Base-by-base conservation (phyloP, 2,888 invertebrate species). In the Zonitis immaculata region DNA sequence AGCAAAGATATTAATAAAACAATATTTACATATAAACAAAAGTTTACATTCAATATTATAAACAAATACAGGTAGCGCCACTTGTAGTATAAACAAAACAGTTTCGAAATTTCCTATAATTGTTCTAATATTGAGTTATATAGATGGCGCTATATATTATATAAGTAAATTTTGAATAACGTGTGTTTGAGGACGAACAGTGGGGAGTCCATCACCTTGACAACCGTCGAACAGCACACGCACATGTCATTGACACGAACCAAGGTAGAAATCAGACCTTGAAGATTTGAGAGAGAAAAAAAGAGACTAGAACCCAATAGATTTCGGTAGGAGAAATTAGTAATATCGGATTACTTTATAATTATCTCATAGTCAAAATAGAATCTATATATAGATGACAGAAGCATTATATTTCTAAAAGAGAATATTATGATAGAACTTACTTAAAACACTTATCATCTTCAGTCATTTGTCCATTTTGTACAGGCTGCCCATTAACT, bases 361-460 rank as follows among this genome's bases (percentile, higher is more conserved):
- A 26, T 43, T 27, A 44, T 18, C 18, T 18, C 14, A 44, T 18
- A 4, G 16, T 27, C 26, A 32, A 14, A 32, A 32, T 30, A 30
- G 12, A 30, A n/a, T 30, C 6, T 30, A n/a, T n/a, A n/a, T n/a
- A n/a, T n/a, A n/a, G n/a, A n/a, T n/a, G n/a, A n/a, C n/a, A n/a
- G n/a, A n/a, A n/a, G n/a, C n/a, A n/a, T n/a, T n/a, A n/a, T n/a
- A n/a, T n/a, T n/a, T 30, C 7, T 14, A 44, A 47, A 47, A 44
- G 22, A 47, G 32, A 14, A 30, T 25, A 45, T 46, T 60, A 65
- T 61, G 58, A 52, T 51, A 56, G 47, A 59, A 87, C 90, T 87
- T 75, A 92, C 92, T 92, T 92, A 77, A 91, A 92, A 65, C 88
- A 88, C 79, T 91, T 91, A 69, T 91, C 92, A 70, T 94, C 94